Conservation (phyloP, 2,888 invertebrate genomes). For the Auanema sp. region DNA sequence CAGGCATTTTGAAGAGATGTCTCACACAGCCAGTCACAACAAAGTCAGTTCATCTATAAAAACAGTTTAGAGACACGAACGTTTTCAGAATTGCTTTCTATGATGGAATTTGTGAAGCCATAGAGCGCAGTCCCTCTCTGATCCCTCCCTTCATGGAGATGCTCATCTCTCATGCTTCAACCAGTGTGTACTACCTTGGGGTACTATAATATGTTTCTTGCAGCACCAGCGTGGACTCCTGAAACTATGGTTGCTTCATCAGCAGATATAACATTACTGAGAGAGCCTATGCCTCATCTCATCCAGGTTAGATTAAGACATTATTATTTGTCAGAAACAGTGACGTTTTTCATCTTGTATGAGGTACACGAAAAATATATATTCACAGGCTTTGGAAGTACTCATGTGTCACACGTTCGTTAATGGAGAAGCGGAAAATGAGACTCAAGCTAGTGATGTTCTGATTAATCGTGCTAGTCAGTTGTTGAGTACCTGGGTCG, state of each 20-base stretch:
- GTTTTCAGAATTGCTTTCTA: background rate
- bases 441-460: conserved; percentile 10
- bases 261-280: conserved; percentile 18
- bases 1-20: conserved; percentile 33
- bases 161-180: conserved; percentile 25
- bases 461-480: no score
- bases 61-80: background rate
- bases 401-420: conserved; percentile 22
- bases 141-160: conserved; percentile 36
- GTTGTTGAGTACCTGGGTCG: no score
- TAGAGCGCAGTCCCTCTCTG: conserved; percentile 16
- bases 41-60: conserved; percentile 11
- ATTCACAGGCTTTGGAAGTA: conserved; percentile 26
- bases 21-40: conserved; percentile 32
- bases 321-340: no score
- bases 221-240: conserved; percentile 29
- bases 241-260: conserved; percentile 19
- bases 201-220: background rate
- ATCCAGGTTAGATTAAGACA: conserved; percentile 17
- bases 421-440: background rate
- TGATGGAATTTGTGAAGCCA: background rate
- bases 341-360: no score
- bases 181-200: background rate
- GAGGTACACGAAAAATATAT: no score
- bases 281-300: conserved; percentile 35